Conservation (phyloP, 2,113 vertebrate species). For the Barnardius zonarius region DNA sequence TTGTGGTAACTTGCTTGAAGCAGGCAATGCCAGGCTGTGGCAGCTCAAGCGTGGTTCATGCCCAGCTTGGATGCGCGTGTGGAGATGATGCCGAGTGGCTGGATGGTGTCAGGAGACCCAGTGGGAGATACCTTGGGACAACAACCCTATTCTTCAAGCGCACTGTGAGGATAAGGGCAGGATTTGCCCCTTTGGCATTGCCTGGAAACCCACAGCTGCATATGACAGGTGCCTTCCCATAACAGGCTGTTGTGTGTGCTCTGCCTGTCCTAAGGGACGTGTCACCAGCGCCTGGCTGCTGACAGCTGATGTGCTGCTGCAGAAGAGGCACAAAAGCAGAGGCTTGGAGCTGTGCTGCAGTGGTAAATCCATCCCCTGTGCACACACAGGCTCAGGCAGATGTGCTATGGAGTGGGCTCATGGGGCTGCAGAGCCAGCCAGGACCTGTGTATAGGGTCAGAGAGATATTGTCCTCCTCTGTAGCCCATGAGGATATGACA, state of each 20-base stretch:
- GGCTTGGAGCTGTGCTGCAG: neutral
- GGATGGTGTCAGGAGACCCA: neutral
- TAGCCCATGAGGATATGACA: neutral
- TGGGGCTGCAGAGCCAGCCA: neutral
- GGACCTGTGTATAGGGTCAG: neutral
- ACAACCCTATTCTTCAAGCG: neutral
- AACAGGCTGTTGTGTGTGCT: neutral
- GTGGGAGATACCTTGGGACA: neutral
- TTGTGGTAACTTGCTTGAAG: neutral
- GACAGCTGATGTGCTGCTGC: neutral
- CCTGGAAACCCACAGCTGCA: accelerated
- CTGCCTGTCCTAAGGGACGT: neutral
- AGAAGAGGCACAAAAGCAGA: neutral
- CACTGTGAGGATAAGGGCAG: neutral
- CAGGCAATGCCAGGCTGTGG: neutral
- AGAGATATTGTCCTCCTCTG: neutral
- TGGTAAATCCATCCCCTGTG: accelerated
- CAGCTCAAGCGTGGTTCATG: neutral
- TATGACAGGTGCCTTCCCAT: neutral
- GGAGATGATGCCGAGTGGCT: neutral
- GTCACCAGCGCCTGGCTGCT: accelerated
- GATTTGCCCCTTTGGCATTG: neutral
- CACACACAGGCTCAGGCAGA: neutral
- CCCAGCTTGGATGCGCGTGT: neutral
- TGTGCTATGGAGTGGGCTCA: neutral